Percentiles rank a stretch among this genome's conserved stretches.
These are phyloP conservation scores for Adelosebastes latens DNA, from an alignment of 2,797 vertebrate species.

Conservation along the genomic window DNA sequence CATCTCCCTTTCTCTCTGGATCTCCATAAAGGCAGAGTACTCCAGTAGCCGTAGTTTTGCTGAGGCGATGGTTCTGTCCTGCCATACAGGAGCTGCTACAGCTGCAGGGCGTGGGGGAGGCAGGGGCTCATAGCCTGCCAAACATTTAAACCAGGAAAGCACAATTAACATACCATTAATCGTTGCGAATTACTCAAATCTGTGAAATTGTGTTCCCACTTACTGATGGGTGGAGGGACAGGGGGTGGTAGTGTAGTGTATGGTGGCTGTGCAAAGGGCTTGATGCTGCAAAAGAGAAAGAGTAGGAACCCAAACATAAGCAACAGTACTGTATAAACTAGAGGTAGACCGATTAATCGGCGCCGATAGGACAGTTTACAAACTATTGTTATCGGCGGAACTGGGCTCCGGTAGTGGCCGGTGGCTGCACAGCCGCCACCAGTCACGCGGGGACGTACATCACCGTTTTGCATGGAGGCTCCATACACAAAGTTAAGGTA, in stretches of 20 bases:
- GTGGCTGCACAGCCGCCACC: no score
- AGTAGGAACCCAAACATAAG: slow-evolving; percentile 6
- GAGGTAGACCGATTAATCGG: no score
- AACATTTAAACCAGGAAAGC: slow-evolving; percentile 21
- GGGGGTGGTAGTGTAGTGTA: slow-evolving; percentile 91
- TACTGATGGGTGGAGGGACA: slow-evolving; percentile 91
- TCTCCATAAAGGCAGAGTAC: slow-evolving; percentile 95
- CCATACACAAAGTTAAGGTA: no score
- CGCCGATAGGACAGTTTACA: no score
- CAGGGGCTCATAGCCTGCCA: slow-evolving; percentile 90
- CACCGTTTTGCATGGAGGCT: no score
- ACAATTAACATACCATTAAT: neutral
- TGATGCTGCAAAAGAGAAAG: slow-evolving; percentile 87
- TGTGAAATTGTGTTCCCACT: slow-evolving; percentile 64
- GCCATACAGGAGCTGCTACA: slow-evolving; percentile 91
- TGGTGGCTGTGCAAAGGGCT: slow-evolving; percentile 94
- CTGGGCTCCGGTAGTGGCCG: no score
- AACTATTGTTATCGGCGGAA: no score
- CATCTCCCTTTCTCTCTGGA: slow-evolving; percentile 92
- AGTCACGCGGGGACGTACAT: no score
- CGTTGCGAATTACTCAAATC: neutral
- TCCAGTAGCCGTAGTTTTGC: slow-evolving; percentile 92
- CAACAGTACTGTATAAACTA: neutral
- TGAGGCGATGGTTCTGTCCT: slow-evolving; percentile 95
- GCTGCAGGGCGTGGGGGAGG: slow-evolving; percentile 87